phyloP scores from a whole-genome alignment of 2,888 invertebrate genomes.

The Ptilodon capucinus region DNA sequence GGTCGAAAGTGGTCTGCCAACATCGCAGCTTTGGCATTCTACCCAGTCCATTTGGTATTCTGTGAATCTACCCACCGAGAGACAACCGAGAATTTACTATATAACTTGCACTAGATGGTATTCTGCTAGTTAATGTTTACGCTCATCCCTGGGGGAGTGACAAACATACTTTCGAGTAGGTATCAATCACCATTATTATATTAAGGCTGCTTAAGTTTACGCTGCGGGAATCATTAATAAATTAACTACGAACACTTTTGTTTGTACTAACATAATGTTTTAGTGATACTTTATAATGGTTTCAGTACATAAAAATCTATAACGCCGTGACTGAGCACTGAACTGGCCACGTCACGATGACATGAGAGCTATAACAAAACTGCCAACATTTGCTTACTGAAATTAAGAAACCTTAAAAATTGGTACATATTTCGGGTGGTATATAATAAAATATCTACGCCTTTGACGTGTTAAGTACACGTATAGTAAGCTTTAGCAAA shows the following conservation, averaged over 20 bases:
- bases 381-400: background rate
- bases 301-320: no score
- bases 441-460: conserved; percentile 9
- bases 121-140: conserved; percentile 14
- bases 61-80: conserved; percentile 28
- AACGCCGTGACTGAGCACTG: no score
- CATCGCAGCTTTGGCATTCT: conserved; percentile 35
- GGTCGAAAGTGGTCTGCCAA: conserved; percentile 37
- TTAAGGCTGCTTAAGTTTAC: background rate
- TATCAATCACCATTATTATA: background rate
- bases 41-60: conserved; percentile 31
- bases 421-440: background rate
- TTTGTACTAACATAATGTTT: background rate
- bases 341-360: no score
- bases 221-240: background rate
- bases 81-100: conserved; percentile 28
- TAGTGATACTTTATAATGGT: background rate
- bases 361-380: no score
- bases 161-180: background rate
- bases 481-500: conserved; percentile 19
- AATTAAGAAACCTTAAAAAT: background rate
- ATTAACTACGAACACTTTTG: background rate
- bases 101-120: conserved; percentile 18
- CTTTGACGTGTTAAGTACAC: conserved; percentile 15
- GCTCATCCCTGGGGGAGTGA: conserved; percentile 4